Base-by-base conservation (phyloP, 2,797 vertebrate species). In the Psittacula echo region DNA sequence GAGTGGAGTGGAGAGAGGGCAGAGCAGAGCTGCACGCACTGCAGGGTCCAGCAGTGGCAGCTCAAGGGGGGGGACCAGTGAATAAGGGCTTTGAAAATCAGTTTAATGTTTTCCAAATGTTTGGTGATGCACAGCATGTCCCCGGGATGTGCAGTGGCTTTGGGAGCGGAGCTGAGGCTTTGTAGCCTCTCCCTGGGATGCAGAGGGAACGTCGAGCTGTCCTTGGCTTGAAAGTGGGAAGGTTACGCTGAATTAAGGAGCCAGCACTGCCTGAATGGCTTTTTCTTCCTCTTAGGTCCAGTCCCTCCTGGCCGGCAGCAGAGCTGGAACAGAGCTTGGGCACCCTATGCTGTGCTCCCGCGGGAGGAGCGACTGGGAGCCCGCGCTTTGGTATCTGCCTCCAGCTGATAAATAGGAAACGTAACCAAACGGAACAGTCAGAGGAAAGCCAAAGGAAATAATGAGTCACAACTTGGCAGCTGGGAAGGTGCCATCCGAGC, bases 161-260 rank as follows among this genome's bases (percentile, higher is more conserved):
- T 9, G 4, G 58, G 11, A 82, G 26, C 45, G 41, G 51, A 66
- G 65, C 67, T 73, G 77, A 73, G 30, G 80, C 51, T 87, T 53
- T 65, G 62, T 3, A 88, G 67, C 54, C 42, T 85, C 84, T 84
- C 74, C 32, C 74, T 37, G 81, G 74, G 84, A 72, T 22, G 42
- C 87, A 70, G 60, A 77, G 27, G 60, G 79, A 89, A 92, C 73
- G 81, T 85, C 64, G 58, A 60, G 62, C 85, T 77, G 90, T 94
- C 94, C 78, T 94, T 82, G 72, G 74, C 89, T 42, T 66, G 90
- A 47, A 76, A 92, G 71, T 47, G 75, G 45, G 90, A 87, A 96
- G 89, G 91, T 94, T 82, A 89, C 37, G 4, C 60, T 30, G 71
- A 82, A n/a, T 66, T 60, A 84, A 87, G 78, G 87, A 85, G 79